These are phyloP conservation scores for Lithobates sylvaticus DNA, from an alignment of 2,797 vertebrate species.

Conservation along the genomic window DNA sequence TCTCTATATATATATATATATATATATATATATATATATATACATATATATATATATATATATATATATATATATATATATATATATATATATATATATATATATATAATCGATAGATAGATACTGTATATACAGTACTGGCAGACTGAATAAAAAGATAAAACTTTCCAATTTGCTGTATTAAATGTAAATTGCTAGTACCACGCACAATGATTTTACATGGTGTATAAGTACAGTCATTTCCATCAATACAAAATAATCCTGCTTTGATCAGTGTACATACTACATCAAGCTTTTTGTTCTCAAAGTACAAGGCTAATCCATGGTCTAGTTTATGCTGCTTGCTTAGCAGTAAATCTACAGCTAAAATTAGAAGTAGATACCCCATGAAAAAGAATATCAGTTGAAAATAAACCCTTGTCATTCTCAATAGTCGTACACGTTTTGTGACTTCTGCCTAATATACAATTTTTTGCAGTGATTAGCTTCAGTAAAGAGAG, in stretches of 20 bases:
- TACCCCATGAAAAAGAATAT: not conserved
- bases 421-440: not conserved
- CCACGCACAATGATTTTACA: not conserved
- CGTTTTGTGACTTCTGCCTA: not conserved
- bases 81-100: too few species aligned
- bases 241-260: not conserved
- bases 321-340: too few species aligned
- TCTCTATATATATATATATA: too few species aligned
- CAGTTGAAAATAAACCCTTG: not conserved
- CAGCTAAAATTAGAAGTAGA: not conserved
- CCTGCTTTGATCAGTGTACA: not conserved
- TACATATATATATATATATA: too few species aligned
- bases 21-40: too few species aligned
- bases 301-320: too few species aligned
- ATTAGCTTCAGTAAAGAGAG: not conserved
- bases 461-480: not conserved
- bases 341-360: too few species aligned
- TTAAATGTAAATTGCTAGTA: too few species aligned
- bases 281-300: too few species aligned
- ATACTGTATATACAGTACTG: constrained; percentile 4
- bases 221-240: not conserved
- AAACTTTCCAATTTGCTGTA: not conserved
- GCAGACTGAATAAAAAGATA: not conserved
- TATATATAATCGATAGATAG: too few species aligned
- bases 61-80: too few species aligned